Evolutionary conservation across 2,888 invertebrate species (phyloP).

Genomic region (Teleiodes luculella): DNA sequence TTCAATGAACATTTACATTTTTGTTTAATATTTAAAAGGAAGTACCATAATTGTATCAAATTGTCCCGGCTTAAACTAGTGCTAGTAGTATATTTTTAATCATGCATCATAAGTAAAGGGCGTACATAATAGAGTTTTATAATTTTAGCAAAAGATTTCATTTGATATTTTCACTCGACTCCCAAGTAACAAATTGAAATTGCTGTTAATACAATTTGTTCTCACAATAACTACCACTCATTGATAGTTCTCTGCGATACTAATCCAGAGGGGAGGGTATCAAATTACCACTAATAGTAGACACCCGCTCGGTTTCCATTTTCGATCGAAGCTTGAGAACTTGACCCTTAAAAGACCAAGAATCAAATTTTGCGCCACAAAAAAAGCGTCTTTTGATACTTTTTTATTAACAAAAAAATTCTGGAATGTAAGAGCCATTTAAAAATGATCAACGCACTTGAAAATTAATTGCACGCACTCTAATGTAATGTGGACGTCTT

Average conservation of each 20-base stretch:
- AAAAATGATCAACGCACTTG: too few relatives aligned
- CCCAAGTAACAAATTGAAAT: conserved; percentile 40
- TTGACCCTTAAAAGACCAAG: background rate
- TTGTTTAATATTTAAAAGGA: too few relatives aligned
- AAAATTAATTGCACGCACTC: too few relatives aligned
- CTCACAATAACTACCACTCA: conserved; percentile 18
- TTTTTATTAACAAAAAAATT: conserved; percentile 24
- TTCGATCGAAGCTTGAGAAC: background rate
- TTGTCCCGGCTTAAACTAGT: too few relatives aligned
- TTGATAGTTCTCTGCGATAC: conserved; percentile 25
- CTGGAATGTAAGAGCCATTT: too few relatives aligned
- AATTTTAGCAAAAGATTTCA: too few relatives aligned
- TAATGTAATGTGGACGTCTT: too few relatives aligned
- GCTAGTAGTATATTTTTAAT: too few relatives aligned
- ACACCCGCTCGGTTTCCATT: background rate
- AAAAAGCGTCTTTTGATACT: conserved; percentile 19
- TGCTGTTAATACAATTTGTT: conserved; percentile 44
- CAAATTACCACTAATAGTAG: conserved; percentile 29
- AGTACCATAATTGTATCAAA: too few relatives aligned
- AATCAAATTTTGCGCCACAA: background rate
- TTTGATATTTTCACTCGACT: background rate
- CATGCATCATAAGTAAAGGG: too few relatives aligned
- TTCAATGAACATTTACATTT: too few relatives aligned
- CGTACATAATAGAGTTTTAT: too few relatives aligned
- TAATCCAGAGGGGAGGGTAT: conserved; percentile 35